Conservation (phyloP, 1,140 invertebrate species). For the Odontomachus brunneus region DNA sequence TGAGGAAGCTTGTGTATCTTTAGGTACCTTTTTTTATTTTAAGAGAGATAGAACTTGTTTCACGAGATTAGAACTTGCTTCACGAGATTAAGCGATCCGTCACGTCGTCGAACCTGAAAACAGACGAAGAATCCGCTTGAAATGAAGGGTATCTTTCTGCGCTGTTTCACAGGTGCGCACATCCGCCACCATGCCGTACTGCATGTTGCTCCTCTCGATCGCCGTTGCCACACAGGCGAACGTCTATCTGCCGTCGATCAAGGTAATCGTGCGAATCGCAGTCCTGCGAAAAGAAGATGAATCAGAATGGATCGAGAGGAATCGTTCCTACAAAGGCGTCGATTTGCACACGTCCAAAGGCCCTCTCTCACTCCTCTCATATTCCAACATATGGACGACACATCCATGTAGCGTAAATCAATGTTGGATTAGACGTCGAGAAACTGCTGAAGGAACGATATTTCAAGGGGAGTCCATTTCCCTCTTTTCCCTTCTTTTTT, state of each 20-base stretch:
- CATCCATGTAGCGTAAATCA: too few species aligned
- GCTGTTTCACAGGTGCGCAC: neutral
- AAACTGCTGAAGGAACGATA: too few species aligned
- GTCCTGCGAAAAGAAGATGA: slow-evolving; percentile 25
- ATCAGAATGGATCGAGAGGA: slow-evolving; percentile 32
- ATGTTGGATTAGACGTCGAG: too few species aligned
- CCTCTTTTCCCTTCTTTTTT: too few species aligned
- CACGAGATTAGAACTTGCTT: too few species aligned
- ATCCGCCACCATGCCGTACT: slow-evolving; percentile 64
- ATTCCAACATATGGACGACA: neutral
- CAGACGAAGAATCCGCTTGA: too few species aligned
- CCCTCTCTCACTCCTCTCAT: neutral
- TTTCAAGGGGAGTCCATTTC: too few species aligned
- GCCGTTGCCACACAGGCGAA: slow-evolving; percentile 67
- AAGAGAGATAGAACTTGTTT: too few species aligned
- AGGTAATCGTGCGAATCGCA: slow-evolving; percentile 69
- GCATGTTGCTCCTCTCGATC: slow-evolving; percentile 64
- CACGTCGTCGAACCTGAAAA: too few species aligned
- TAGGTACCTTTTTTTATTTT: too few species aligned
- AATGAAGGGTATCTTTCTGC: neutral
- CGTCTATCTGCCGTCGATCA: slow-evolving; percentile 68
- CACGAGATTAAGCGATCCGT: too few species aligned
- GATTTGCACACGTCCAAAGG: neutral
- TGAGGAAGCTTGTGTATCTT: too few species aligned
- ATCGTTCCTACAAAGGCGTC: slow-evolving; percentile 1